Evolutionary conservation across 2,888 invertebrate genomes (phyloP).

Genomic region (Cancer borealis): DNA sequence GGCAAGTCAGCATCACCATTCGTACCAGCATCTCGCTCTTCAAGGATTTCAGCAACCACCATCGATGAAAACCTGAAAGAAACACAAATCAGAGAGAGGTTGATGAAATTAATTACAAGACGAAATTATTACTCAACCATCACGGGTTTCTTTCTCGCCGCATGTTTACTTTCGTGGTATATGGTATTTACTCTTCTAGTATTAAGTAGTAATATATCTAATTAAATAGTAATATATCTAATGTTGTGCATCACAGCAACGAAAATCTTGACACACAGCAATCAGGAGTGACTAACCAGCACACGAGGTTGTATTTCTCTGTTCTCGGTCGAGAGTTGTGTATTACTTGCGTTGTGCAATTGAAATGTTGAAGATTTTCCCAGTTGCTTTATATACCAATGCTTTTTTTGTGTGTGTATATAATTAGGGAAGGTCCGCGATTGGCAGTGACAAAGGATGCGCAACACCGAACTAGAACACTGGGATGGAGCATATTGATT

Average conservation of each 20-base stretch:
- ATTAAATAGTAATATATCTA: too few relatives aligned
- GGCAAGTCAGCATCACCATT: neutral
- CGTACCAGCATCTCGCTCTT: neutral
- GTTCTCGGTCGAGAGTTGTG: neutral
- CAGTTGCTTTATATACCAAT: neutral
- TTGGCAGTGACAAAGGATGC: neutral
- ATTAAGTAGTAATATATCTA: too few relatives aligned
- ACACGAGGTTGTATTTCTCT: too few relatives aligned
- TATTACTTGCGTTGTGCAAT: neutral
- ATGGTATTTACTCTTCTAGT: too few relatives aligned
- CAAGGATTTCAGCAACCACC: neutral
- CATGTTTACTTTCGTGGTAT: too few relatives aligned
- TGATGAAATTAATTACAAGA: neutral
- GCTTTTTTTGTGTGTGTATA: neutral
- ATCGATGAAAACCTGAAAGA: neutral
- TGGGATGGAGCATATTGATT: neutral
- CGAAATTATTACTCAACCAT: neutral
- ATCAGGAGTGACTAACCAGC: neutral
- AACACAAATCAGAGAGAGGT: neutral
- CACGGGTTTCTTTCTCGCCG: neutral
- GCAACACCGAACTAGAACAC: neutral
- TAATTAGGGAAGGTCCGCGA: neutral
- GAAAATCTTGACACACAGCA: neutral
- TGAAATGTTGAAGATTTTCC: neutral
- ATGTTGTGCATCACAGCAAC: neutral